Evolutionary conservation across 2,888 invertebrate genomes (phyloP), one percentile per base, ranked within the genome.

Genomic region (Platypus cylindrus): DNA sequence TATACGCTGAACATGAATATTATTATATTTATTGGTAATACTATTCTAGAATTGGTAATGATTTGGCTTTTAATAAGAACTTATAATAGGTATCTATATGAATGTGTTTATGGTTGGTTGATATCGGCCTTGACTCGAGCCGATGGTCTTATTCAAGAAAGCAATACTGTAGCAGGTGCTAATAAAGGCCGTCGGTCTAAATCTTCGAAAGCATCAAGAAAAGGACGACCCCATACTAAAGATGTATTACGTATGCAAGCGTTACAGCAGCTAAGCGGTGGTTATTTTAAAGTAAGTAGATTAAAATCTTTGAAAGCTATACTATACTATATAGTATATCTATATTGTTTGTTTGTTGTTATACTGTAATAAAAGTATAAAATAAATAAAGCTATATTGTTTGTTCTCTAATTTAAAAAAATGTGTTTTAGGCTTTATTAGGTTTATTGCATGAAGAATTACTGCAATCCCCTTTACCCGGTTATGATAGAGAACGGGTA

Each of bases 1-100:
- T 98, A 18, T 97, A 95, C 63, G 89, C 91, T 38, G 79, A 84
- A 15, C 94, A 95, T 58, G 97, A 98, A 65, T 95, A 87, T 62
- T 81, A 91, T 51, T 94, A 93, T 58, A 84, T 95, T 48, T 97
- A 83, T 62, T 93, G 91, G 91, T 81, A 48, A 65, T 65, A 54
- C 17, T 5, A 13, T 13, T 5, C 11, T 5, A 12, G 20, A 29
- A 32, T 29, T 17, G 13, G n/a, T 32, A 4, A 18, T 12, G n/a
- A 8, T 16, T 30, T 23, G 2, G 26, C 23, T 16, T 17, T 8
- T 25, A 25, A 14, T 8, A 9, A 11, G 7, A 15, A 7, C 38
- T 38, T 9, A 31, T 45, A 56, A 34, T 48, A 80, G 81, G 80
- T 91, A 93, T 62, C 67, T 95, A 16, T 89, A 90, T 61, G 94